Evolutionary conservation across 1,140 invertebrate genomes (phyloP).

Genomic region (Orius insidiosus): DNA sequence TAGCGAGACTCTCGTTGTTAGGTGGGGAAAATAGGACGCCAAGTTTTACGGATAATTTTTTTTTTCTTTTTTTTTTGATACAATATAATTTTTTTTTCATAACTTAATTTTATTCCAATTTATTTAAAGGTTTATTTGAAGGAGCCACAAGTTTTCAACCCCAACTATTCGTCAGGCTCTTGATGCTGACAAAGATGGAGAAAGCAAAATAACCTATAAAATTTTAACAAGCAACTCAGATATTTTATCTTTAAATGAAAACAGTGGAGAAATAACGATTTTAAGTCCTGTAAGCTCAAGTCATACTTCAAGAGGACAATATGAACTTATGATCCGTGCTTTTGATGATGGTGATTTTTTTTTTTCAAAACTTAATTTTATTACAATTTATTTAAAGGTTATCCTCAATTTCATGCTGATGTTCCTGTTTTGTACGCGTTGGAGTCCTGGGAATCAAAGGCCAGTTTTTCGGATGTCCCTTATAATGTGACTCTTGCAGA

Average conservation of each 20-base stretch:
- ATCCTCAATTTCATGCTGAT: slow-evolving; percentile 43
- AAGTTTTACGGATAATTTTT: no score
- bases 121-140: no score
- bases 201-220: slow-evolving; percentile 44
- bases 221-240: slow-evolving; percentile 44
- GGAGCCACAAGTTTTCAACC: slow-evolving; percentile 53
- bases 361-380: no score
- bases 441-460: slow-evolving; percentile 60
- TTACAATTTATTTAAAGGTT: no score
- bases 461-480: slow-evolving; percentile 57
- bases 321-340: slow-evolving; percentile 46
- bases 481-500: slow-evolving; percentile 52
- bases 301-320: slow-evolving; percentile 53
- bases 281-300: slow-evolving; percentile 41
- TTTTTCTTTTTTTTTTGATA: no score
- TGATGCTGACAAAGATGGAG: slow-evolving; percentile 53
- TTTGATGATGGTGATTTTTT: no score
- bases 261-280: slow-evolving; percentile 50
- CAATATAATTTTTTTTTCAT: no score
- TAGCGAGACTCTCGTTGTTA: no score
- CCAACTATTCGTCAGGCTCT: slow-evolving; percentile 52
- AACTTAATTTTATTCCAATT: no score
- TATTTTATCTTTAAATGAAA: slow-evolving; percentile 40
- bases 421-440: slow-evolving; percentile 42
- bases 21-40: no score